Conservation (phyloP, 2,888 invertebrate genomes). For the Leucozona laternaria region DNA sequence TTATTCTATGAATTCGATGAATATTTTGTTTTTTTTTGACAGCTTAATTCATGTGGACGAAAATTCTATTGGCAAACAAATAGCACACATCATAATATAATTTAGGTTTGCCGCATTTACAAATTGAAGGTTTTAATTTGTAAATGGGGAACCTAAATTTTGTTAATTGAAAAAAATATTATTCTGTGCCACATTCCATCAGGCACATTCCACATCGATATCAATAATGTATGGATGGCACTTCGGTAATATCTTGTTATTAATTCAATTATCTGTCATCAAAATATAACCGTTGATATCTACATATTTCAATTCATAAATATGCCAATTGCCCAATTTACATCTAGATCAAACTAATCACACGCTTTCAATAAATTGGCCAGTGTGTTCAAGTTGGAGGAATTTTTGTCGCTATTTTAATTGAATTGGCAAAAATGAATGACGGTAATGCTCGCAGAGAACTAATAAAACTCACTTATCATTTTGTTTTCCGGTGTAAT, state of each 20-base stretch:
- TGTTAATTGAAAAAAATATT: too few species aligned
- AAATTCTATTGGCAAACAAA: background rate
- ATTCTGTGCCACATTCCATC: too few species aligned
- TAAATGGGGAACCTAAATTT: too few species aligned
- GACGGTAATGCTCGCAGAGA: background rate
- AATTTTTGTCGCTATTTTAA: slow-evolving; percentile 4
- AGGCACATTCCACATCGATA: slow-evolving; percentile 9
- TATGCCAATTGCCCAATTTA: slow-evolving; percentile 19
- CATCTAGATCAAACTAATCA: slow-evolving; percentile 52
- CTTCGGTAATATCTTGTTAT: slow-evolving; percentile 10
- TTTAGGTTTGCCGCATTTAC: too few species aligned
- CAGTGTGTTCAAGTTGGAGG: slow-evolving; percentile 6
- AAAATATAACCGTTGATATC: background rate
- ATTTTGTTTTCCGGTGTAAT: background rate
- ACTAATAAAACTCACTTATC: background rate
- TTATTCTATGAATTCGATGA: background rate
- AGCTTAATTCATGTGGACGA: slow-evolving; percentile 3
- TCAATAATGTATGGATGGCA: background rate
- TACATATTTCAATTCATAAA: slow-evolving; percentile 28
- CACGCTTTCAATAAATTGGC: slow-evolving; percentile 28
- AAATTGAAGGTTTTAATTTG: too few species aligned
- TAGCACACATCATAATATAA: too few species aligned
- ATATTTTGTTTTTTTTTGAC: background rate
- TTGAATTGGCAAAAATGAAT: background rate
- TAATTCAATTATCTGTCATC: slow-evolving; percentile 38